phyloP scores from a whole-genome alignment of 2,113 vertebrate genomes.

The Bungarus multicinctus region DNA sequence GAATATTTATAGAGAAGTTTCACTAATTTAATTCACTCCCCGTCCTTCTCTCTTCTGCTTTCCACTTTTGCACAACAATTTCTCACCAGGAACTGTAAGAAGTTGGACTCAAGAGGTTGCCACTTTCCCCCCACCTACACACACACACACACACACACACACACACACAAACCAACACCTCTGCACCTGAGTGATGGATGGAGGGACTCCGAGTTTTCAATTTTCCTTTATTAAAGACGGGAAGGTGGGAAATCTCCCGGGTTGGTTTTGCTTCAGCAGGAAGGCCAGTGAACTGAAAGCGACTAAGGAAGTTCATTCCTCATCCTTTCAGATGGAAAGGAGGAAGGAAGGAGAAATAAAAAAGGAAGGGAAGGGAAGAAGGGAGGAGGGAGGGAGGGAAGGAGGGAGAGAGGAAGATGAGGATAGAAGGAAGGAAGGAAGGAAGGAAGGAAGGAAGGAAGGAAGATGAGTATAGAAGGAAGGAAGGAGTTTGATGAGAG shows the following conservation, averaged over 20 bases:
- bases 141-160: not conserved
- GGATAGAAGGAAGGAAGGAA: not conserved
- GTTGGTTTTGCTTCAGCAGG: not conserved
- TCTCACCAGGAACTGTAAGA: not conserved
- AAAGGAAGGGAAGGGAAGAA: not conserved
- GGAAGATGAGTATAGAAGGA: too few species aligned
- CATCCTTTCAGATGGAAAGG: not conserved
- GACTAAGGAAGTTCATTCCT: not conserved
- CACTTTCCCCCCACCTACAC: fast-evolving
- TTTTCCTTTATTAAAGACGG: conserved; percentile 23
- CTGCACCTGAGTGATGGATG: not conserved
- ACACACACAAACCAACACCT: not conserved
- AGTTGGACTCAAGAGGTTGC: not conserved
- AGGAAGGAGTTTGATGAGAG: too few species aligned
- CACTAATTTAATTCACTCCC: not conserved
- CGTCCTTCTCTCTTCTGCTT: not conserved
- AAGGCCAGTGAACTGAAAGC: not conserved
- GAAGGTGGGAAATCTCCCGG: not conserved
- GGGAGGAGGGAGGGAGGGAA: too few species aligned
- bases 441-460: fast-evolving
- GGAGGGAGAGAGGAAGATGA: not conserved
- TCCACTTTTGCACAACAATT: not conserved
- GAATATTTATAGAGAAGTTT: not conserved
- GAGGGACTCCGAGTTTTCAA: not conserved
- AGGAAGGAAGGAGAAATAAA: too few species aligned